A percentile compares a stretch with the other conserved stretches of the same genome.
Evolutionary conservation across 2,113 vertebrate species (phyloP).

Genomic region (Pionites leucogaster): DNA sequence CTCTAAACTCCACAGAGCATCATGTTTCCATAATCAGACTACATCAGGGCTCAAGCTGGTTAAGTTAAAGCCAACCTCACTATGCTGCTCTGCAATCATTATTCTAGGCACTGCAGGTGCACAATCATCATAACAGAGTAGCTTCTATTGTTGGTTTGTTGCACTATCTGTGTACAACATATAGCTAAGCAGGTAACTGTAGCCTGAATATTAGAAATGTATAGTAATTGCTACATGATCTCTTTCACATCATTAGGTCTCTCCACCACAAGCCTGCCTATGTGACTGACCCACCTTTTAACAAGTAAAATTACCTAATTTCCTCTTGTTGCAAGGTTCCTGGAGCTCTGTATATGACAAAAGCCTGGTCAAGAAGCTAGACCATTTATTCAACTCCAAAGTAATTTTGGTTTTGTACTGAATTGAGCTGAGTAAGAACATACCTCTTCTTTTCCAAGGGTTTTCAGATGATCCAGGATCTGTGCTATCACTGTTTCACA

Average conservation of each 20-base stretch:
- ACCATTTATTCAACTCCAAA: neutral
- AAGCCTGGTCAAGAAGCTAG: neutral
- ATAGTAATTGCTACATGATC: neutral
- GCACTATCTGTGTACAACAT: neutral
- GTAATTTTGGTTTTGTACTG: neutral
- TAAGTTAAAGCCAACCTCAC: neutral
- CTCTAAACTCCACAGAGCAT: neutral
- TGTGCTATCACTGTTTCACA: conserved; percentile 93
- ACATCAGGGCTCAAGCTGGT: neutral
- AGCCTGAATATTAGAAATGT: neutral
- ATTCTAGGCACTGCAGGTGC: neutral
- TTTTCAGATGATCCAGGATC: conserved; percentile 93
- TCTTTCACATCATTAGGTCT: neutral
- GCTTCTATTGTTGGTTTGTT: neutral
- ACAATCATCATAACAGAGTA: fast-evolving
- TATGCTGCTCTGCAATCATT: neutral
- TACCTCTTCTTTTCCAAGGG: conserved; percentile 91
- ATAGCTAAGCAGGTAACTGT: neutral
- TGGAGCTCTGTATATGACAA: neutral
- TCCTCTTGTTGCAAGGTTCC: neutral
- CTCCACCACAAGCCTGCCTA: neutral
- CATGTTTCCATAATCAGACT: neutral
- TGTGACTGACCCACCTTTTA: neutral
- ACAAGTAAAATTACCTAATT: neutral
- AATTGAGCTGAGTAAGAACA: neutral